Conservation (phyloP, 1,140 invertebrate genomes). For the Drosophila fuyamai region DNA sequence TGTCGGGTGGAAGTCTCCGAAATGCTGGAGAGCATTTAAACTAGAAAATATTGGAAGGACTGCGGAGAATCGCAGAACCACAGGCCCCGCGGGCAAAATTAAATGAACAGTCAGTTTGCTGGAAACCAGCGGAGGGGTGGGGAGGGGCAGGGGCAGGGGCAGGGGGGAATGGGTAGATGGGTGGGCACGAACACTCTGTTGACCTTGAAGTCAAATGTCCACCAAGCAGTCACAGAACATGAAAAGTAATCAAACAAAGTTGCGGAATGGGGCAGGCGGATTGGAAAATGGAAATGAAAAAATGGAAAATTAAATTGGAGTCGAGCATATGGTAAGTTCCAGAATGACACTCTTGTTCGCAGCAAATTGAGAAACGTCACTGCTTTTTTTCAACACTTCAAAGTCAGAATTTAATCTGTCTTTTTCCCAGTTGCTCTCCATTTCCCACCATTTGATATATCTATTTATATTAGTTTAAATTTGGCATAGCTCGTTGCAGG, state of each 20-base stretch:
- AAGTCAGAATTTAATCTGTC: not conserved
- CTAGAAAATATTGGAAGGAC: constrained; percentile 39
- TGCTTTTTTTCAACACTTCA: not conserved
- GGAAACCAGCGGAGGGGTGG: not conserved
- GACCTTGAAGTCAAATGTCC: constrained; percentile 64
- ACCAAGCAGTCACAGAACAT: constrained; percentile 37
- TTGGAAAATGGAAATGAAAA: constrained; percentile 9
- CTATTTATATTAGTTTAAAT: too few species aligned
- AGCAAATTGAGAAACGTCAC: not conserved
- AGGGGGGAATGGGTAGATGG: not conserved
- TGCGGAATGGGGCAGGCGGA: not conserved
- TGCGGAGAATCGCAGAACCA: constrained; percentile 17
- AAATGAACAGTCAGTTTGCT: constrained; percentile 33
- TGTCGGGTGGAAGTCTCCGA: constrained; percentile 14
- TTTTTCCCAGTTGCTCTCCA: too few species aligned
- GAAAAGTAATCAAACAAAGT: constrained; percentile 44
- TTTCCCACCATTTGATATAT: too few species aligned
- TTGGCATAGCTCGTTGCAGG: too few species aligned
- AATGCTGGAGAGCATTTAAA: constrained; percentile 41
- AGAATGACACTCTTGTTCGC: not conserved
- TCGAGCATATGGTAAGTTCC: constrained; percentile 10
- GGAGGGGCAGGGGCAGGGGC: too few species aligned
- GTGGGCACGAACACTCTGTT: constrained; percentile 45
- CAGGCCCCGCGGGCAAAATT: constrained; percentile 38
- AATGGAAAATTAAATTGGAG: constrained; percentile 17